A percentile compares a stretch with the other conserved stretches of the same genome.
These are phyloP conservation scores for Eurypyga helias DNA, from an alignment of 2,113 vertebrate species.

Conservation along the genomic window DNA sequence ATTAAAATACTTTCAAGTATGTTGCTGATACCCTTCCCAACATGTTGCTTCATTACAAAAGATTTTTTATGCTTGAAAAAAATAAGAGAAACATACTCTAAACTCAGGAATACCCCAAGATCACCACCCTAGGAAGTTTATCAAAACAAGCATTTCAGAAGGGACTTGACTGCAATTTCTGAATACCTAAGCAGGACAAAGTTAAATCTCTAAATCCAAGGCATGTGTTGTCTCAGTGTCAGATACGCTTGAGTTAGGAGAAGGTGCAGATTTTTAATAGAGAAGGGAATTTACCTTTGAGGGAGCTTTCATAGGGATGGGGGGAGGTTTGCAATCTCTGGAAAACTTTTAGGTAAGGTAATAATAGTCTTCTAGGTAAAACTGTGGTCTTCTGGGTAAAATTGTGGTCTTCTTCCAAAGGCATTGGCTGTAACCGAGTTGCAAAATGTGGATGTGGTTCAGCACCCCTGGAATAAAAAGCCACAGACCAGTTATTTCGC, in stretches of 20 bases:
- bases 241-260: background rate
- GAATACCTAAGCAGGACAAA: background rate
- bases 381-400: rapidly evolving
- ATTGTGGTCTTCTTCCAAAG: rapidly evolving
- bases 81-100: background rate
- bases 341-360: background rate
- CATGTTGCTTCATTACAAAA: background rate
- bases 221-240: background rate
- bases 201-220: background rate
- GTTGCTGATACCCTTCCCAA: constrained; percentile 24
- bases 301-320: background rate
- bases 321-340: background rate
- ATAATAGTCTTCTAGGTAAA: background rate
- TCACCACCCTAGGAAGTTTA: background rate
- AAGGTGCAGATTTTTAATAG: background rate
- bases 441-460: background rate
- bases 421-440: background rate
- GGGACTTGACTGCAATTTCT: background rate
- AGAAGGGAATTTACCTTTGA: background rate
- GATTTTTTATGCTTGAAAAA: background rate
- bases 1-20: constrained; percentile 16
- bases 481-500: background rate
- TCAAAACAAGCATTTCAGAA: background rate
- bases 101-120: background rate
- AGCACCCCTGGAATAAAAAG: background rate